Evolutionary conservation across 92 coral and sea anemone genomes (phyloP).

Genomic region (Ricordea florida): DNA sequence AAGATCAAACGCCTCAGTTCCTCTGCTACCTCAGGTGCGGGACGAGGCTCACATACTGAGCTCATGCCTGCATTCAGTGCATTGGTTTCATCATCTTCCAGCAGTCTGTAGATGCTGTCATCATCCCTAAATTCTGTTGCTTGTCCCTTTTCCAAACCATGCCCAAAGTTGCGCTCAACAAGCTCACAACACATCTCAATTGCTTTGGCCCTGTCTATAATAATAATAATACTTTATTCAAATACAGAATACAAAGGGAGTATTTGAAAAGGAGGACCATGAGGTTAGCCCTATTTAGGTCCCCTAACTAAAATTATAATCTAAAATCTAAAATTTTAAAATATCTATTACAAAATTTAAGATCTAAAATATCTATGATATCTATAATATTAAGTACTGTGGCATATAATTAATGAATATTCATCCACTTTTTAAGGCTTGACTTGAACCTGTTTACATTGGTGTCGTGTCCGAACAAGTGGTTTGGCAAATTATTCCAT

Average conservation of each 20-base stretch:
- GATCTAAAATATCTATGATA: too few relatives aligned
- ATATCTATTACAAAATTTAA: too few relatives aligned
- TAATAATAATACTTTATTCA: too few relatives aligned
- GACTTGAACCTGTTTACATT: too few relatives aligned
- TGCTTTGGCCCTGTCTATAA: constrained; percentile 80
- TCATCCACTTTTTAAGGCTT: too few relatives aligned
- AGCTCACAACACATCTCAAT: constrained; percentile 86
- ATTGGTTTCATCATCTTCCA: constrained; percentile 93
- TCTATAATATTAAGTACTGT: too few relatives aligned
- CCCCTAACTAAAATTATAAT: too few relatives aligned
- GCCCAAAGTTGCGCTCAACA: constrained; percentile 87
- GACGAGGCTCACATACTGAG: constrained; percentile 93
- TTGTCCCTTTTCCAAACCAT: constrained; percentile 68
- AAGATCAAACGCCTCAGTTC: constrained; percentile 81
- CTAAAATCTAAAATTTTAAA: too few relatives aligned
- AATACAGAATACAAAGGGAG: neutral
- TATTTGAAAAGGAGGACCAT: neutral
- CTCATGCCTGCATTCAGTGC: constrained; percentile 90
- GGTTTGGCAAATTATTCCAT: too few relatives aligned
- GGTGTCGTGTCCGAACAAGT: too few relatives aligned
- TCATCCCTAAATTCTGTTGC: constrained; percentile 70
- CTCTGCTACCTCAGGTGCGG: constrained; percentile 95
- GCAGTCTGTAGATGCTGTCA: constrained; percentile 83
- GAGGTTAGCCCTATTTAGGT: too few relatives aligned
- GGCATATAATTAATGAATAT: too few relatives aligned